These are phyloP conservation scores for Atrina japonica DNA, from an alignment of 2,888 invertebrate genomes.

Conservation along the genomic window DNA sequence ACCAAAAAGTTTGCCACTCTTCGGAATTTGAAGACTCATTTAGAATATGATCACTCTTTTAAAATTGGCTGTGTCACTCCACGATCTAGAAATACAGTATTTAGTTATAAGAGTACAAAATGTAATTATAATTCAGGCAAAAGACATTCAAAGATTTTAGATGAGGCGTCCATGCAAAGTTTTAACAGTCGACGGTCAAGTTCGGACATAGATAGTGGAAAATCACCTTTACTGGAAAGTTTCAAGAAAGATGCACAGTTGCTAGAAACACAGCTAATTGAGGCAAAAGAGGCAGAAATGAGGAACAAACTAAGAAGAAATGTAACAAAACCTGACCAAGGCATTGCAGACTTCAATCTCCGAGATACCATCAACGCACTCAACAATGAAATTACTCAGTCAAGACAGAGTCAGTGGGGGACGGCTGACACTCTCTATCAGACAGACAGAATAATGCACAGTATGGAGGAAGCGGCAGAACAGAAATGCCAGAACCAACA, in stretches of 20 bases:
- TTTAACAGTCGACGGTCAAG: background rate
- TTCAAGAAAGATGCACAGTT: conserved; percentile 62
- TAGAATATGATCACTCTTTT: conserved; percentile 67
- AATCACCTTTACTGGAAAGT: conserved; percentile 59
- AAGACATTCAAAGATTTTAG: conserved; percentile 29
- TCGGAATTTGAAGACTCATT: conserved; percentile 66
- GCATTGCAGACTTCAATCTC: background rate
- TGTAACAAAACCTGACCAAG: background rate
- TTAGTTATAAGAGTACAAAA: conserved; percentile 35
- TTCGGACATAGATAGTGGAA: conserved; percentile 37
- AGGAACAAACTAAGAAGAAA: conserved; percentile 52
- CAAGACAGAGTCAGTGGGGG: conserved; percentile 59
- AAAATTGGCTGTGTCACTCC: conserved; percentile 58
- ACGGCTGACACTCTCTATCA: conserved; percentile 62
- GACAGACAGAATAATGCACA: conserved; percentile 59
- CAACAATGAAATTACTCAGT: conserved; percentile 57
- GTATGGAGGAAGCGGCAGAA: conserved; percentile 63
- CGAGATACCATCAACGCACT: conserved; percentile 35
- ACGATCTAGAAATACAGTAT: conserved; percentile 46
- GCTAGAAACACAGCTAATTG: conserved; percentile 63
- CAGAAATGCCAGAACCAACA: conserved; percentile 60
- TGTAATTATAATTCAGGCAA: conserved; percentile 4
- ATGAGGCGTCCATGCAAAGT: conserved; percentile 6
- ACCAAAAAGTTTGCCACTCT: conserved; percentile 64
- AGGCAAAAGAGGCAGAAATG: conserved; percentile 64